Conservation (phyloP, 2,113 vertebrate species). For the Engystomops pustulosus region DNA sequence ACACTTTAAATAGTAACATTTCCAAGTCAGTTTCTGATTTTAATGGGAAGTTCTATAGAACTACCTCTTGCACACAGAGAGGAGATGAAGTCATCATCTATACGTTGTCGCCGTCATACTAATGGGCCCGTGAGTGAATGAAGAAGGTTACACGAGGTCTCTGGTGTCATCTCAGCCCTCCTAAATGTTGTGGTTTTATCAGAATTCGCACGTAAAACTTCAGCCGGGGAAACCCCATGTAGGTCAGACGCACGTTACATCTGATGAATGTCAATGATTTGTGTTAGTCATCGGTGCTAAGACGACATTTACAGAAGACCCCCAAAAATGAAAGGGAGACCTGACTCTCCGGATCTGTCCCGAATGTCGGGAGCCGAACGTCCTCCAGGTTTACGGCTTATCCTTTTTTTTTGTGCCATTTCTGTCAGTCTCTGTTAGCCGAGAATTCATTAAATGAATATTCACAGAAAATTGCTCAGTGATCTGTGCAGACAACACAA, state of each 20-base stretch:
- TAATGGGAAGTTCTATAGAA: not conserved
- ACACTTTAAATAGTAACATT: not conserved
- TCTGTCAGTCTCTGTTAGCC: slow-evolving; percentile 46
- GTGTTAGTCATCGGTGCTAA: not conserved
- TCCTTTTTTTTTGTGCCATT: slow-evolving; percentile 57
- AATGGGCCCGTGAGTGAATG: too few relatives aligned
- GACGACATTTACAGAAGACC: not conserved
- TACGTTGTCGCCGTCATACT: too few relatives aligned
- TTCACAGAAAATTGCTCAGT: slow-evolving; percentile 51
- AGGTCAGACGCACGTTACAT: not conserved
- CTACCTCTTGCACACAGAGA: not conserved
- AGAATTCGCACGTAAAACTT: not conserved
- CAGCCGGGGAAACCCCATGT: slow-evolving; percentile 5
- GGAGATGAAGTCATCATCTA: not conserved
- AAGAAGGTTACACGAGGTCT: not conserved
- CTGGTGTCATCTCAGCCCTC: not conserved
- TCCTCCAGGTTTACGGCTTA: not conserved
- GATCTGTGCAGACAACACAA: slow-evolving; percentile 59
- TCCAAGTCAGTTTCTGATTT: not conserved
- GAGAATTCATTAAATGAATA: slow-evolving; percentile 34
- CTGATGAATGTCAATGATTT: not conserved
- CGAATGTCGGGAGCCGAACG: not conserved
- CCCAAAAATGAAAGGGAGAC: not conserved
- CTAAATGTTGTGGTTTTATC: slow-evolving; percentile 18
- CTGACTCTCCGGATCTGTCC: not conserved